Conservation (phyloP, 2,888 invertebrate species). For the Antheraea assamensis region DNA sequence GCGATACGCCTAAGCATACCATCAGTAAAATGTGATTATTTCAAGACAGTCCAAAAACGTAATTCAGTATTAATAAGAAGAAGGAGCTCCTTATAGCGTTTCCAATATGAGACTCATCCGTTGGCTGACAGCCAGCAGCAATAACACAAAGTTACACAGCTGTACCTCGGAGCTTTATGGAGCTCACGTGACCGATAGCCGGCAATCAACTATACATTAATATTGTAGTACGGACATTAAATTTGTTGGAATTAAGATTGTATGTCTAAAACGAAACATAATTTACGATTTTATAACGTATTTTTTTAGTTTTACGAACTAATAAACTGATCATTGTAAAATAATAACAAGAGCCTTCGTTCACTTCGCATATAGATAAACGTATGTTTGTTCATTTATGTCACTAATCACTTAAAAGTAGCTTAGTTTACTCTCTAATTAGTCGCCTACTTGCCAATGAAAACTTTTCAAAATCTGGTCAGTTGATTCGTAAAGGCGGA, state of each 20-base stretch:
- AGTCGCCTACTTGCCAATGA: no score
- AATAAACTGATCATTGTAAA: no score
- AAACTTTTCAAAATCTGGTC: no score
- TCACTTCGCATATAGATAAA: no score
- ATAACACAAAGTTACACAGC: constrained; percentile 13
- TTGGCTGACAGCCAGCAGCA: constrained; percentile 4
- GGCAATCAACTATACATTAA: background rate
- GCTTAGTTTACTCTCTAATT: no score
- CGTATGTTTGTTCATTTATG: no score
- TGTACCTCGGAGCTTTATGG: constrained; percentile 1
- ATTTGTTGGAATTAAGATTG: background rate
- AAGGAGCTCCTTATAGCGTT: background rate
- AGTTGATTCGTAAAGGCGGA: no score
- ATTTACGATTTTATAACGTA: background rate
- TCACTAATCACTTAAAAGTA: no score
- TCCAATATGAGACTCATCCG: background rate
- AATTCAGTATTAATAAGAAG: background rate
- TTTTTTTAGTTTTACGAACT: background rate
- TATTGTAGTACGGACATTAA: background rate
- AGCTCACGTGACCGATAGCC: constrained; percentile 1
- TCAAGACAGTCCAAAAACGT: background rate
- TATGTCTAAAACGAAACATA: background rate
- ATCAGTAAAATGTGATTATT: background rate
- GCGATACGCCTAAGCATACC: background rate
- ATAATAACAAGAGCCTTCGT: no score